phyloP scores from a whole-genome alignment of 2,797 vertebrate species.

The Xenops minutus region DNA sequence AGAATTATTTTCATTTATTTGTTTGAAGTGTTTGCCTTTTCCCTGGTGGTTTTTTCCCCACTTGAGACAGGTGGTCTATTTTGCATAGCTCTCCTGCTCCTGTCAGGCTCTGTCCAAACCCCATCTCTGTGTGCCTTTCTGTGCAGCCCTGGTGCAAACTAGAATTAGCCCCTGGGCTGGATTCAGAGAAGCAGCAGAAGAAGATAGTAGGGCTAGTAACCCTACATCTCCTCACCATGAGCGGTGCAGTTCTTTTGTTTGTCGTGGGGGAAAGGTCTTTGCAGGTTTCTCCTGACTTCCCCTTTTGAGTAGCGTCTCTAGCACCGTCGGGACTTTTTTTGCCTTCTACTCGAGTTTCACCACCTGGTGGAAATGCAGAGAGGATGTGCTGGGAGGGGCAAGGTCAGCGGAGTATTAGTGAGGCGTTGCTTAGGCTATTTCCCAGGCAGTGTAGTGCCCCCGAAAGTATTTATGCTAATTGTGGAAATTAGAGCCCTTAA shows the following conservation, averaged over 20 bases:
- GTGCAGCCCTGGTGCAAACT: background rate
- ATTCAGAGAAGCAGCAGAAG: background rate
- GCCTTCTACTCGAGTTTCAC: constrained; percentile 6
- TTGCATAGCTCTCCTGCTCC: background rate
- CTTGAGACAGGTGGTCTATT: background rate
- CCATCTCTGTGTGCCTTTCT: background rate
- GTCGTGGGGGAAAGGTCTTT: background rate
- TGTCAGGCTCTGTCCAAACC: background rate
- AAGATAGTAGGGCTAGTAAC: background rate
- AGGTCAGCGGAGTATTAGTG: background rate
- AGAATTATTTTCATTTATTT: background rate
- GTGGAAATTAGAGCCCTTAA: background rate
- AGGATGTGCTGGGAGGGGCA: constrained; percentile 41
- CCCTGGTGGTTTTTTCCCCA: background rate
- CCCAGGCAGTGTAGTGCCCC: background rate
- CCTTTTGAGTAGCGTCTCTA: background rate
- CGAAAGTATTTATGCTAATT: constrained; percentile 4
- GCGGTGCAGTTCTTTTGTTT: background rate
- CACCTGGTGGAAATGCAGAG: background rate
- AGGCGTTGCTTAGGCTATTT: constrained; percentile 17
- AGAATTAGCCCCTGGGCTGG: background rate
- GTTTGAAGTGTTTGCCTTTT: background rate
- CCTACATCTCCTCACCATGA: background rate
- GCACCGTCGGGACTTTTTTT: background rate
- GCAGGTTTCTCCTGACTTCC: background rate